A percentile compares a stretch with the other conserved stretches of the same genome.
phyloP scores from a whole-genome alignment of 2,113 vertebrate species.

The Uropsilus gracilis region DNA sequence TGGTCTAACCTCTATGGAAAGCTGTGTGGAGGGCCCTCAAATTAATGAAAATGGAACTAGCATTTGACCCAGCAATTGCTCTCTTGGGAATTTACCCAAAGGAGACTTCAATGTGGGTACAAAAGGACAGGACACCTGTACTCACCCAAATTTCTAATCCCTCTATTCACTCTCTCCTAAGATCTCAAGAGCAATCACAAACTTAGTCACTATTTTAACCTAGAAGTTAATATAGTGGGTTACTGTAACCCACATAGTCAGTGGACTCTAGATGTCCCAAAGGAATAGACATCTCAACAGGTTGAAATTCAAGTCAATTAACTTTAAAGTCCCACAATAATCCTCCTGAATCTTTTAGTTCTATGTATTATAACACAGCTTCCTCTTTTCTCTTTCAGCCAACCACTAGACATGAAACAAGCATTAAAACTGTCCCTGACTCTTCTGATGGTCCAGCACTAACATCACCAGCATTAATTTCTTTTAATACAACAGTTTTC shows the following conservation, averaged over 20 bases:
- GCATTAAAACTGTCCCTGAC: neutral
- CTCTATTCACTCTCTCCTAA: too few relatives aligned
- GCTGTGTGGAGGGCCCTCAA: too few relatives aligned
- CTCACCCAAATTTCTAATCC: too few relatives aligned
- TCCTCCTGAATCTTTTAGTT: neutral
- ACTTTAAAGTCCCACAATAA: neutral
- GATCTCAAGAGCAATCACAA: too few relatives aligned
- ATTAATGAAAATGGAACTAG: too few relatives aligned
- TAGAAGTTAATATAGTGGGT: too few relatives aligned
- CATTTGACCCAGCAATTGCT: too few relatives aligned
- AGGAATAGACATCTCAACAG: neutral
- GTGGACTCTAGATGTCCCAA: neutral
- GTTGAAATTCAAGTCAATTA: neutral
- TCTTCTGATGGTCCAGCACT: neutral
- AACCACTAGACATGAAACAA: neutral
- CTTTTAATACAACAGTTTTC: constrained; percentile 19
- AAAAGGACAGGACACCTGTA: too few relatives aligned
- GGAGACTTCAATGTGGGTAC: too few relatives aligned
- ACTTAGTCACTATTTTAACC: too few relatives aligned
- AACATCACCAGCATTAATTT: neutral
- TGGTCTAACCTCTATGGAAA: too few relatives aligned
- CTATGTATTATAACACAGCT: neutral
- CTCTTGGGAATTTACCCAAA: too few relatives aligned
- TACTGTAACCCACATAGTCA: neutral
- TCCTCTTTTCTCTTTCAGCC: neutral